Base-by-base conservation (phyloP, 1,140 invertebrate species). In the Zaprionus nigranus region DNA sequence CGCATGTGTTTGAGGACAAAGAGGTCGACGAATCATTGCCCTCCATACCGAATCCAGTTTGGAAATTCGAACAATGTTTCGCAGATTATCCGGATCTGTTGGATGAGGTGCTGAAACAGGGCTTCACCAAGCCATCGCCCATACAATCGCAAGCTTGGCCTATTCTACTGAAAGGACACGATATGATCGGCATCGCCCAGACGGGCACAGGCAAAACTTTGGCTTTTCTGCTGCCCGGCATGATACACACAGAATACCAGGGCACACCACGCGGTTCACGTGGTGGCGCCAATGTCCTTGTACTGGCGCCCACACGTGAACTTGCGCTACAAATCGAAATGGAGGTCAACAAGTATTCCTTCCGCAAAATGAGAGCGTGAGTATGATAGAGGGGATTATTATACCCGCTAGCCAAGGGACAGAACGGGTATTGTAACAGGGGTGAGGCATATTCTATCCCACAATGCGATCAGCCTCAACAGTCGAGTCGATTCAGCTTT, bases 141-240 rank as follows among this genome's bases (percentile, higher is more conserved):
- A 99, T 99, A 91, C 98, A 97, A 84, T 94, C 95, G 75, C 98
- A 98, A 93, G 96, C 96, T 1, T 99, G 98, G 98, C 98, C 98
- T 15, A 94, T 98, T 74, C 93, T 98, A 0, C 90, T 99, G 6
- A 95, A 95, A 82, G 98, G 98, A 1, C 94, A 96, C 83, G 98
- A 98, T 93, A 93, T 98, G 81, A 98, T 98, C 93, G 98, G 98
- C 15, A 98, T 99, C 71, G 98, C 98, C 1, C 98, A 98, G 93
- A 98, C 97, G 28, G 97, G 97, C 67, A 98, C 98, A 34, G 98
- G 97, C 78, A 96, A 96, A 94, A 99, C 98, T 0, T 93, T 99
- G 40, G 98, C 98, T 0, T 99, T 99, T 88, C 92, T 99, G 0
- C 90, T 99, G 34, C 98, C 98, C 36, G 98, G 97, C 15, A 94